These are phyloP conservation scores for Zaprionus taronus DNA, from an alignment of 1,140 invertebrate genomes.

Conservation along the genomic window DNA sequence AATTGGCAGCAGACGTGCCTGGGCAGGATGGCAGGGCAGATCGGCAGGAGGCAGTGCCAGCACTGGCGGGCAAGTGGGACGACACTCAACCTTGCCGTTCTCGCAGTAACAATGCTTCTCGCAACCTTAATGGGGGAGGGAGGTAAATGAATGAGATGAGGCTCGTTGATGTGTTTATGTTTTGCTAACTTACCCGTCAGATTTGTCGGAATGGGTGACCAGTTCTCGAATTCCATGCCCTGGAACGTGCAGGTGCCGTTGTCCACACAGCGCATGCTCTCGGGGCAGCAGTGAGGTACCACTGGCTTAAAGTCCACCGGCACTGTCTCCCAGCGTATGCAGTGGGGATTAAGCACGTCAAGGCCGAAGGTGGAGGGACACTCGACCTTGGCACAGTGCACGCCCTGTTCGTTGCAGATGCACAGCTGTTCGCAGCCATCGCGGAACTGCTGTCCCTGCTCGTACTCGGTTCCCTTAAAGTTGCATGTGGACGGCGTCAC, in stretches of 20 bases:
- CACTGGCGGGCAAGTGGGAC: constrained; percentile 90
- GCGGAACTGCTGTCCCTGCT: constrained; percentile 88
- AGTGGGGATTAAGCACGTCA: constrained; percentile 92
- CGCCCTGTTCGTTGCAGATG: constrained; percentile 87
- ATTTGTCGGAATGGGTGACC: constrained; percentile 88
- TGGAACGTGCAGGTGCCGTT: constrained; percentile 91
- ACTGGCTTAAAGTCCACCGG: constrained; percentile 89
- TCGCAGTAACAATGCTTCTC: constrained; percentile 94
- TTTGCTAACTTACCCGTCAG: constrained; percentile 84
- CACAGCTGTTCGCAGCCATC: constrained; percentile 91
- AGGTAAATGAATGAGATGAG: constrained; percentile 8
- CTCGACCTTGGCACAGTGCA: constrained; percentile 91
- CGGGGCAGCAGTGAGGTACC: constrained; percentile 93
- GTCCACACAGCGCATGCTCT: constrained; percentile 90
- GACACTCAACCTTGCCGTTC: constrained; percentile 93
- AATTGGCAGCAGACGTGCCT: constrained; percentile 88
- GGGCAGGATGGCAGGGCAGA: constrained; percentile 88
- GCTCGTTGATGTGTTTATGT: constrained; percentile 10
- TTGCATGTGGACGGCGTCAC: constrained; percentile 48
- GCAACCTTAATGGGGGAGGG: constrained; percentile 86
- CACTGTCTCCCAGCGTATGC: constrained; percentile 93
- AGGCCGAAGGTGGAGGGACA: constrained; percentile 93
- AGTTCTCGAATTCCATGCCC: constrained; percentile 88
- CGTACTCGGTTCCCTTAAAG: constrained; percentile 70
- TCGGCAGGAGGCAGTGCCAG: constrained; percentile 89